Evolutionary conservation across 2,113 vertebrate species (phyloP), one percentile per base, ranked within the genome.

Genomic region (Uria aalge): DNA sequence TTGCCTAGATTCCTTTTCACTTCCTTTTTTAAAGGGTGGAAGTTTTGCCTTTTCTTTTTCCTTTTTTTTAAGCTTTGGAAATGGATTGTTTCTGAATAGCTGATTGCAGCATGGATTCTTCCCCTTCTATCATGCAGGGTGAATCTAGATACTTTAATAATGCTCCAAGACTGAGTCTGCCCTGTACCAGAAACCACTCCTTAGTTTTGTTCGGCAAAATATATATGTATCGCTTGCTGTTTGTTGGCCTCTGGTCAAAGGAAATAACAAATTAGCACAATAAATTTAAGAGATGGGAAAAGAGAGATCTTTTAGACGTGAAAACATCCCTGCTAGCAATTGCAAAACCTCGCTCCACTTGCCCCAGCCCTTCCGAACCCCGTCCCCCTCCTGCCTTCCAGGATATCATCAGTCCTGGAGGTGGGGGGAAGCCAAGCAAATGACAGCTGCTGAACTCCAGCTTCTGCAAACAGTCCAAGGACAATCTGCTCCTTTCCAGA

Each of bases 401-500:
- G 64, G 52, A 67, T 72, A 90, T 56, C 64, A 41, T 68, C 53
- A 75, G 47, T 85, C 52, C 77, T 66, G 63, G 56, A 82, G 50
- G 53, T 34, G 36, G 34, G 56, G 27, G 78, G 77, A 93, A 96
- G 78, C 64, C 93, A 96, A 88, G 67, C 5, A 5, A 86, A 52
- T 2, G 55, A 52, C 62, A 95, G 72, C 55, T 90, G 88, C 67
- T 72, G 88, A 96, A 52, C 41, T 90, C 72, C 21, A 20, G 80
- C 93, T 94, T 90, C 90, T 91, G 82, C 77, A 69, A 86, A 66
- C 9, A 36, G 48, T 53, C 79, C 94, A 95, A 92, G 82, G 88
- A 92, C 68, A 96, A 95, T 52, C 57, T 90, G 71, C 80, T 94
- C 47, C 82, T 88, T 91, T 82, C 85, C 95, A 95, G 91, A 75